A percentile compares a stretch with the other conserved stretches of the same genome.
Conservation (phyloP, 2,797 vertebrate species). For the Hippocampus kuda region DNA sequence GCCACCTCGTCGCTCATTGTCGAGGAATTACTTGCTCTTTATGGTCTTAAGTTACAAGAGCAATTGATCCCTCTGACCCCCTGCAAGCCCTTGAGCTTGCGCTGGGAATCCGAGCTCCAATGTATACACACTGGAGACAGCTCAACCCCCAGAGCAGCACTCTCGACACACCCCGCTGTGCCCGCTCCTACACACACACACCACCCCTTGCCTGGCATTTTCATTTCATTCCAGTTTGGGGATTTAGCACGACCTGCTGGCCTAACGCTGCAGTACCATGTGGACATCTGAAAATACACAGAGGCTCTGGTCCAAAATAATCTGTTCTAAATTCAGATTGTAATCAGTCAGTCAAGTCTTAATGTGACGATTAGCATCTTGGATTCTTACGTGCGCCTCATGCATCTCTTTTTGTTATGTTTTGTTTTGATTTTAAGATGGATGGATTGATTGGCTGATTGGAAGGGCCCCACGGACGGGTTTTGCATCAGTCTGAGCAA, state of each 20-base stretch:
- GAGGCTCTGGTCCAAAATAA: no score
- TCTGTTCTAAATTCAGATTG: no score
- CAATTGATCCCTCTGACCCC: slow-evolving; percentile 94
- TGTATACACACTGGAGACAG: slow-evolving; percentile 81
- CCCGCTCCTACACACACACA: slow-evolving; percentile 19
- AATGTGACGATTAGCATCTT: no score
- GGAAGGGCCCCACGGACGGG: no score
- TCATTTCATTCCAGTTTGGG: slow-evolving; percentile 35
- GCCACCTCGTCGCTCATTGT: slow-evolving; percentile 78
- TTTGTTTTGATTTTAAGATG: no score
- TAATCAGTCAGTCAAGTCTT: no score
- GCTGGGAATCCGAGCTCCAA: slow-evolving; percentile 84
- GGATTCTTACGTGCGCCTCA: no score
- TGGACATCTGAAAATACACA: no score
- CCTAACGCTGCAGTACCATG: slow-evolving; percentile 13
- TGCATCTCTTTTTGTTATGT: no score
- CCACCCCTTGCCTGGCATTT: neutral
- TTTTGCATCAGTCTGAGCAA: no score
- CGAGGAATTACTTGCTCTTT: slow-evolving; percentile 91
- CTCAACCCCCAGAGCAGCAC: slow-evolving; percentile 67
- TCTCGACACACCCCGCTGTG: slow-evolving; percentile 39
- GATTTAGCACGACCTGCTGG: slow-evolving; percentile 56
- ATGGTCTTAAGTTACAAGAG: slow-evolving; percentile 86
- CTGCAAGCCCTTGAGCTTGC: slow-evolving; percentile 81
- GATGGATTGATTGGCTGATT: no score